Base-by-base conservation (phyloP, 1,140 invertebrate species). In the Heliothis subflexa region DNA sequence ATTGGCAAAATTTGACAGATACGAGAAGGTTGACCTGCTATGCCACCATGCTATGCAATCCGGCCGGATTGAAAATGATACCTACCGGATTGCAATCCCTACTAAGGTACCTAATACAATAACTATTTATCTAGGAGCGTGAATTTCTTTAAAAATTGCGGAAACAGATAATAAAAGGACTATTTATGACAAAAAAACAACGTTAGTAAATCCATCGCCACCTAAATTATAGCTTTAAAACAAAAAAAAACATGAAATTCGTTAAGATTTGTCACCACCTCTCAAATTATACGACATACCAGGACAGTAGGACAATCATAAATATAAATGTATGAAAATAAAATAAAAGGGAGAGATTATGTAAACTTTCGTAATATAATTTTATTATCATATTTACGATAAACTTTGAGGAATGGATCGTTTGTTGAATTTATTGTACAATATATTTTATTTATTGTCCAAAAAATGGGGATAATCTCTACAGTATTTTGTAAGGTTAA, bases 261-360 rank as follows among this genome's bases (percentile, higher is more conserved):
- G 47, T n/a, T 64, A 64, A 40, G 61, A 47, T 64, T 47, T 16
- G 61, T 64, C n/a, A 45, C 14, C 40, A 64, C 28, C n/a, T 18
- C 40, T 64, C 45, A 47, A 64, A 64, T 13, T 18, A 45, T 64
- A 11, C 33, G 33, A 55, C 33, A 64, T 64, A 47, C 61, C 40
- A 64, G 61, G 16, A 40, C 61, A 62, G 28, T 40, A 62, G n/a
- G 18, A 64, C 33, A 16, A 21, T n/a, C 33, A 47, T 64, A 16
- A 64, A 64, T 64, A 64, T 47, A 47, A 64, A 64, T 33, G 28
- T 3, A 33, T 5, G 3, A n/a, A 11, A 45, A 12, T 64, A 61
- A 61, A 61, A 33, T 40, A 16, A 45, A 40, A 62, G 28, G 12
- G n/a, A 45, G 4, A 62, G 0, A 3, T 40, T 40, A 45, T 40